A percentile compares a stretch with the other conserved stretches of the same genome.
Conservation (phyloP, 1,140 invertebrate genomes). For the Ctenoplectra terminalis region DNA sequence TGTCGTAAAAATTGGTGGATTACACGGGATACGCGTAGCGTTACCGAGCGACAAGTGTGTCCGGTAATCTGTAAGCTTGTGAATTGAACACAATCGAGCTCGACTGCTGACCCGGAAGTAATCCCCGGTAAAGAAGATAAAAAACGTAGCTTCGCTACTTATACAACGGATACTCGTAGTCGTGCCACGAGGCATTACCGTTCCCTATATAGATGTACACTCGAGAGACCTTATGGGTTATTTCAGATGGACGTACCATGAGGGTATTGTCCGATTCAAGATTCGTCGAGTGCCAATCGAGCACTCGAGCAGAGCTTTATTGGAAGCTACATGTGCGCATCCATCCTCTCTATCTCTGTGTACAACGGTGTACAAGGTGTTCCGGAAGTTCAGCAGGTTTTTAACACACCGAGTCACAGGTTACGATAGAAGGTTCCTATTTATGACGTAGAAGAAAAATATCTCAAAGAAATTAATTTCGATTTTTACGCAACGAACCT, state of each 20-base stretch:
- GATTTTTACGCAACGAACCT: not conserved
- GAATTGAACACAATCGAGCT: conserved; percentile 57
- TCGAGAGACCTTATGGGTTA: conserved; percentile 69
- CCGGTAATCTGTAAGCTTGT: conserved; percentile 65
- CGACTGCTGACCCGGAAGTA: conserved; percentile 66
- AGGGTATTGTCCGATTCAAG: conserved; percentile 71
- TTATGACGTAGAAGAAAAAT: not conserved
- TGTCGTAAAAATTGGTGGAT: conserved; percentile 8
- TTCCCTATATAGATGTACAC: conserved; percentile 11
- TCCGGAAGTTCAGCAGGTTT: not conserved
- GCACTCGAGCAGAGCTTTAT: conserved; percentile 72
- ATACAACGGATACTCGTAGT: conserved; percentile 20
- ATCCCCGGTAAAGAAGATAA: conserved; percentile 64
- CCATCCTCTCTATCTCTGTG: not conserved
- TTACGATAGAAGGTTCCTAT: fast-evolving
- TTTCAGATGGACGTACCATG: conserved; percentile 71
- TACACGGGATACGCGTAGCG: conserved; percentile 43
- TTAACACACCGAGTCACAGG: not conserved
- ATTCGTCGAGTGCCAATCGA: conserved; percentile 72
- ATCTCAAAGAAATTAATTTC: not conserved
- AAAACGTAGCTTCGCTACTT: conserved; percentile 28
- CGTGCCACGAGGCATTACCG: conserved; percentile 25
- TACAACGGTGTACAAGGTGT: conserved; percentile 12
- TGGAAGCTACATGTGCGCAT: conserved; percentile 70
- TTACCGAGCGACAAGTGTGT: conserved; percentile 52